A percentile compares a stretch with the other conserved stretches of the same genome.
phyloP scores from a whole-genome alignment of 2,888 invertebrate genomes.

The Embidobia sp. region DNA sequence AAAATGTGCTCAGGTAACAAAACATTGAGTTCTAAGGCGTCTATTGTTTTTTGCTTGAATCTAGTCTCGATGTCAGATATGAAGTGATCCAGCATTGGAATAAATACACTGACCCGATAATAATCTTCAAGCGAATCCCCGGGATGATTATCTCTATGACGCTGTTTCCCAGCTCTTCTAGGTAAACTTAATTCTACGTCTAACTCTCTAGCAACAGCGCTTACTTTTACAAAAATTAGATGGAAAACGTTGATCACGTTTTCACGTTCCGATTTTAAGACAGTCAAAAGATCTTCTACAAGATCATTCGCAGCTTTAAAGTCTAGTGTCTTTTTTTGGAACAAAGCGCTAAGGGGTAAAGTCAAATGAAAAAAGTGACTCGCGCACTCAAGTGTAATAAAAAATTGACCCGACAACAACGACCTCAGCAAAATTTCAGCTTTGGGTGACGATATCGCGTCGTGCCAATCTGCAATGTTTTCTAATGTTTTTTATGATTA shows the following conservation, averaged over 20 bases:
- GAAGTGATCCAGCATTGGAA: conserved; percentile 13
- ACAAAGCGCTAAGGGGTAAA: conserved; percentile 31
- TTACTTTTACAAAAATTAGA: conserved; percentile 4
- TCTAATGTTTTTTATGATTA: not conserved
- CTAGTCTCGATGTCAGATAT: conserved; percentile 2
- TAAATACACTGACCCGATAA: conserved; percentile 2
- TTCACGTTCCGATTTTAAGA: conserved; percentile 4
- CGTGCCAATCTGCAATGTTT: not conserved
- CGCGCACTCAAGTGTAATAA: conserved; percentile 19
- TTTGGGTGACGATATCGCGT: not conserved
- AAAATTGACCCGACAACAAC: conserved; percentile 20
- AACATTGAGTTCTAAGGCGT: conserved; percentile 1
- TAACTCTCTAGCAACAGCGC: not conserved
- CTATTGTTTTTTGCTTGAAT: conserved; percentile 3
- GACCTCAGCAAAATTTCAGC: not conserved
- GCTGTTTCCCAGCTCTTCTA: conserved; percentile 2
- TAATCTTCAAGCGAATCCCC: conserved; percentile 6
- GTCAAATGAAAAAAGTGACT: conserved; percentile 27
- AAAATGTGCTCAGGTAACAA: conserved; percentile 1
- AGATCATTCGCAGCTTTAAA: conserved; percentile 32
- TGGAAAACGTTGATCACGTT: conserved; percentile 2
- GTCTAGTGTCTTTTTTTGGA: conserved; percentile 43
- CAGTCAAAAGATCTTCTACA: not conserved
- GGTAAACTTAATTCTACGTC: conserved; percentile 6
- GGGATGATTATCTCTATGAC: not conserved